phyloP scores from a whole-genome alignment of 2,797 vertebrate species.

The Mus minutoides region DNA sequence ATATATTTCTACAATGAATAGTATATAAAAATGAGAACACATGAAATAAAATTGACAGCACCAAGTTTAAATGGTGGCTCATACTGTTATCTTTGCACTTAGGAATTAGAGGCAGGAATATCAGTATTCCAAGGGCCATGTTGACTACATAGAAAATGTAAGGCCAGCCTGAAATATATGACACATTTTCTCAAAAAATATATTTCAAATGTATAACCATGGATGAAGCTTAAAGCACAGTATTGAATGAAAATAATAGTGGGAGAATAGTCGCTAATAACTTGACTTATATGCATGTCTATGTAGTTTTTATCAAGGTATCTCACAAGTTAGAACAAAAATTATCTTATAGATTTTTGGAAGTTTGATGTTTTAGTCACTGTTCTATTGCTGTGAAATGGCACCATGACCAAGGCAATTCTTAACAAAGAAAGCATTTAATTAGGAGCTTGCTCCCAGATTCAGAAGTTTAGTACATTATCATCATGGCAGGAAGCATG shows the following conservation, averaged over 20 bases:
- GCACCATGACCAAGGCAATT: not conserved
- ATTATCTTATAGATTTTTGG: not conserved
- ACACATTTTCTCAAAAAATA: not conserved
- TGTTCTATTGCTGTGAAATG: not conserved
- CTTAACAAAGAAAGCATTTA: not conserved
- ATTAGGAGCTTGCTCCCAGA: not conserved
- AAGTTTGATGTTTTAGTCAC: not conserved
- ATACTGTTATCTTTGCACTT: not conserved
- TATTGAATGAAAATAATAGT: not conserved
- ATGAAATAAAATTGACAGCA: not conserved
- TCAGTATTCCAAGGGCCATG: not conserved
- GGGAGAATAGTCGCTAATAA: not conserved
- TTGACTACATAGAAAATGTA: not conserved
- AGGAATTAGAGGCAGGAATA: not conserved
- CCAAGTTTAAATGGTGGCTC: not conserved
- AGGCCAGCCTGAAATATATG: not conserved
- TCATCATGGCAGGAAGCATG: not conserved
- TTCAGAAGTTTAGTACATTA: not conserved
- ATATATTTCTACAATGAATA: slow-evolving; percentile 12
- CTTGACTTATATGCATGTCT: not conserved
- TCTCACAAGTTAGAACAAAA: not conserved
- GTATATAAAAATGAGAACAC: not conserved
- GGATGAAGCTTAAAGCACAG: not conserved
- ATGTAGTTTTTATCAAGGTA: not conserved
- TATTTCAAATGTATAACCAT: not conserved